Base-by-base conservation (phyloP, 2,888 invertebrate species). In the Nomada fabriciana region DNA sequence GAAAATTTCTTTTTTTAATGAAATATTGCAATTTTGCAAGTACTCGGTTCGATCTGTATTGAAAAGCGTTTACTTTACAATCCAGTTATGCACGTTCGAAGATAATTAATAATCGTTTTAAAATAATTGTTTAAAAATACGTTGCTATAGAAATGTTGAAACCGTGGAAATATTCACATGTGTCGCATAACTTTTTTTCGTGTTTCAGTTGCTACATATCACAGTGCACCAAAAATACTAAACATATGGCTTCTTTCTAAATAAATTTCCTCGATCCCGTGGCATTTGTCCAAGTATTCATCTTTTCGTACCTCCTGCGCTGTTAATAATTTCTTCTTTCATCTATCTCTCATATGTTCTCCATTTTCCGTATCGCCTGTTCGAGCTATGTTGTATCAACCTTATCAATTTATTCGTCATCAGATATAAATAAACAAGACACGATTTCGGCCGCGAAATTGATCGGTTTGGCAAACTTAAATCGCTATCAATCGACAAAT, bases 221-320 rank as follows among this genome's bases (percentile, higher is more conserved):
- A 10, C 15, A 15, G 25, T 29, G 25, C 11, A 42, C 47, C 29
- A 70, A 11, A 20, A 29, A 55, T 55, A 55, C 36, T 43, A 72
- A 63, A 55, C 15, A 64, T 63, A 63, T 63, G 3, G 2, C 0
- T 4, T 20, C 7, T 65, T 65, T 29, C 29, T 15, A 9, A 53
- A 63, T 23, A 18, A 43, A 65, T 73, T 47, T 25, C 15, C 5
- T 15, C 25, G 23, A 43, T 10, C 5, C 18, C 5, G 3, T 72
- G 63, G 71, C 71, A 63, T 7, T 53, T n/a, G 43, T 43, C 55
- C 72, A 73, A 73, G 20, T 15, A 2, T 29, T 53, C 15, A 25
- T 65, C 11, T 53, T 43, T 29, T 47, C 23, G 10, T 50, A 18
- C 23, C 42, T 55, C 15, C 23, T n/a, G 53, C 29, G 29, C 42